Conservation (phyloP, 2,888 invertebrate species). For the Coecobrya sp. region DNA sequence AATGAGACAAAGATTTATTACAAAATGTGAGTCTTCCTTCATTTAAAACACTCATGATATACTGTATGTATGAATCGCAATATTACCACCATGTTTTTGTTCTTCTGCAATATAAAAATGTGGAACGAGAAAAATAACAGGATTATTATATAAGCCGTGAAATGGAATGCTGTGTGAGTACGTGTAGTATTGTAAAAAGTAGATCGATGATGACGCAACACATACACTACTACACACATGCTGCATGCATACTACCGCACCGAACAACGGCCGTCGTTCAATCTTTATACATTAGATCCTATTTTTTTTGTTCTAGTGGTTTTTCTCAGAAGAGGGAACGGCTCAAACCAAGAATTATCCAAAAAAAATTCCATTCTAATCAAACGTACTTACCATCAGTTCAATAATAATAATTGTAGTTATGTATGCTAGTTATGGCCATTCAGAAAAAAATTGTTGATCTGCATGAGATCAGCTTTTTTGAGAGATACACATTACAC, state of each 20-base stretch:
- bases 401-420: conserved; percentile 63
- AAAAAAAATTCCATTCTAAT: conserved; percentile 77
- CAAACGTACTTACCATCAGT: conserved; percentile 59
- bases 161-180: conserved; percentile 47
- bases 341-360: conserved; percentile 73
- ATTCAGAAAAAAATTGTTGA: conserved; percentile 62
- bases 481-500: neutral
- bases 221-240: no score
- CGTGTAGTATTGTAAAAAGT: conserved; percentile 64
- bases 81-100: neutral
- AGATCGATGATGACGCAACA: conserved; percentile 77
- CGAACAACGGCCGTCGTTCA: conserved; percentile 16
- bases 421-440: conserved; percentile 14
- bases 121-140: conserved; percentile 80
- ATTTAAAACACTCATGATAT: conserved; percentile 58
- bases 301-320: conserved; percentile 55
- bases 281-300: neutral
- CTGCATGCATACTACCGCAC: conserved; percentile 51
- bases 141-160: conserved; percentile 76
- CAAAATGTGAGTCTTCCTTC: conserved; percentile 28
- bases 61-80: neutral
- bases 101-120: conserved; percentile 63
- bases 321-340: conserved; percentile 80
- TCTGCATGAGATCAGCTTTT: conserved; percentile 68
- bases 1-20: conserved; percentile 6